Evolutionary conservation across 2,888 invertebrate genomes (phyloP).

Genomic region (Tipula helvola): DNA sequence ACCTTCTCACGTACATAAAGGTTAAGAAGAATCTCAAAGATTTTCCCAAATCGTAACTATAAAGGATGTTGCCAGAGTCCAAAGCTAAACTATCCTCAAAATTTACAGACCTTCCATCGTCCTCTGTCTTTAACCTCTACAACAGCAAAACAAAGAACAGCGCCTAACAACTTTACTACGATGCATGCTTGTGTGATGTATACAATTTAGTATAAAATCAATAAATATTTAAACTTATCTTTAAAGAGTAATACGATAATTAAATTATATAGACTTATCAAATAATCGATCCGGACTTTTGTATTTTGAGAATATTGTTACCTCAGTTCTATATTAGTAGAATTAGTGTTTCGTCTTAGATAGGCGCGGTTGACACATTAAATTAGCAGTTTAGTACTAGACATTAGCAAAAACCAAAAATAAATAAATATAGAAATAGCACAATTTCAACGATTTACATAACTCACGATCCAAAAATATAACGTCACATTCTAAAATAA

Average conservation of each 20-base stretch:
- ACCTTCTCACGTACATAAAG: too few species aligned
- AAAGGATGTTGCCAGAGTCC: too few species aligned
- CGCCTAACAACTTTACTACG: too few species aligned
- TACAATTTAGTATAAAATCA: background rate
- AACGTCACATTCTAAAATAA: background rate
- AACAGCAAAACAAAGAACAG: too few species aligned
- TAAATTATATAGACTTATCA: background rate
- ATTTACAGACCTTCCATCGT: too few species aligned
- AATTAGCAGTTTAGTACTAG: background rate
- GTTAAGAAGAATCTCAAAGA: too few species aligned
- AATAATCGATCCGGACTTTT: background rate
- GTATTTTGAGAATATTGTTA: background rate
- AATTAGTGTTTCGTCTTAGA: background rate
- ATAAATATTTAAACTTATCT: background rate
- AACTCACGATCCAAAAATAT: background rate
- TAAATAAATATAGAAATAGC: background rate
- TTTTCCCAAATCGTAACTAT: too few species aligned
- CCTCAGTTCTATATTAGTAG: background rate
- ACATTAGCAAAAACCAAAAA: background rate
- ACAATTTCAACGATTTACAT: background rate
- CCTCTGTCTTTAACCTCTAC: too few species aligned
- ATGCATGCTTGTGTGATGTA: too few species aligned
- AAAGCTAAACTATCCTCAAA: too few species aligned
- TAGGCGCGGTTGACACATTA: background rate
- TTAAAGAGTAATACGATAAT: background rate